Base-by-base conservation (phyloP, 2,113 vertebrate species). In the Ammospiza caudacuta region DNA sequence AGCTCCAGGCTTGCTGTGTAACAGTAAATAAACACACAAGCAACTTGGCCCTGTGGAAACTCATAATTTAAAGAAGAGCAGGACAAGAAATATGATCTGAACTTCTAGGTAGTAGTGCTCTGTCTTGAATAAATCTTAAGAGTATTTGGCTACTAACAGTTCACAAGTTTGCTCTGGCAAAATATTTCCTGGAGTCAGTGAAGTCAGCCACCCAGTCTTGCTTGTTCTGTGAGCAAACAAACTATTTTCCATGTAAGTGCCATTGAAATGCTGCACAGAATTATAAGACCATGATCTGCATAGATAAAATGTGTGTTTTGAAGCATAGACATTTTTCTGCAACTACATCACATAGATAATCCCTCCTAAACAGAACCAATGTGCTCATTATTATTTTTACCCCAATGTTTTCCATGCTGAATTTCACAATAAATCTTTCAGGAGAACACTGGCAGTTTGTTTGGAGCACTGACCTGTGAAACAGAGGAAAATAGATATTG, bases 121-220 rank as follows among this genome's bases (percentile, higher is more conserved):
- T 93, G 85, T 91, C 79, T 96, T 97, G 86, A 95, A 85, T 95
- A 97, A 96, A 96, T 94, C 91, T 87, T 91, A 87, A 89, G 67
- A 83, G 59, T 81, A 62, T 89, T 90, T 95, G 58, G 55, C 92
- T 95, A 92, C 73, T 94, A 83, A 87, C 18, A 25, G 57, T 91
- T 96, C 90, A 94, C 69, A 85, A 81, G 73, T 96, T 90, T 92
- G 46, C 75, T 70, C 68, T 64, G 84, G 84, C 75, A 94, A 96
- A 95, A 95, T 90, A 94, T 92, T 92, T 95, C 86, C 87, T 86
- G 63, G 84, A 95, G 78, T 93, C 41, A 63, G 51, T 62, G 73
- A 81, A 94, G 68, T 86, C 93, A 96, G 49, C 72, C 79, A 91
- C 47, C 25, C 7, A 17, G 55, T 84, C 75, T 94, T 90, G 63